These are phyloP conservation scores for Leucoraja ocellata DNA, from an alignment of 2,797 vertebrate species.

Conservation along the genomic window DNA sequence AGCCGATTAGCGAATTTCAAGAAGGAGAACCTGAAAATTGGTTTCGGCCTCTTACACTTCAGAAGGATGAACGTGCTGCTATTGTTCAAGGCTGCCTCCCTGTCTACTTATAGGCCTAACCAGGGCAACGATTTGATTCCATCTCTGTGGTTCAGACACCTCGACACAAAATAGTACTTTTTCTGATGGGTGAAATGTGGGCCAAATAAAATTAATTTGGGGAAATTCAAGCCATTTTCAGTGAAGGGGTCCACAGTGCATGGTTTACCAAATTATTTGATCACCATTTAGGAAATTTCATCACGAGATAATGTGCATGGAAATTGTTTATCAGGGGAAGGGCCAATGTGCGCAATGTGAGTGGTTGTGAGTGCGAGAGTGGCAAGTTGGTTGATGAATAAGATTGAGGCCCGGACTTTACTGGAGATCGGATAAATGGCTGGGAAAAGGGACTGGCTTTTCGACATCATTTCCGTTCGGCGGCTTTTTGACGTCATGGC, in stretches of 20 bases:
- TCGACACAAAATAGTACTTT: not conserved
- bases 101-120: not conserved
- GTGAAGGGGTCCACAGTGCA: not conserved
- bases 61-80: not conserved
- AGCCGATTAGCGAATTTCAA: not conserved
- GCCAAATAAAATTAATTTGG: conserved; percentile 9
- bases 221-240: conserved; percentile 8
- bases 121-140: not conserved
- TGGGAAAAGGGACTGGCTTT: too few relatives aligned
- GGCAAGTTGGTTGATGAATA: too few relatives aligned
- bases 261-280: not conserved
- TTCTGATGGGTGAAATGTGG: not conserved
- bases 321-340: too few relatives aligned
- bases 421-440: too few relatives aligned
- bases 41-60: not conserved
- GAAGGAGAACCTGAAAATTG: not conserved
- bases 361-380: too few relatives aligned
- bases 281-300: not conserved
- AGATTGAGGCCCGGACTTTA: too few relatives aligned
- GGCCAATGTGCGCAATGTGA: too few relatives aligned
- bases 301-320: not conserved
- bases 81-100: not conserved
- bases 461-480: too few relatives aligned
- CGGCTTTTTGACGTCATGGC: too few relatives aligned
- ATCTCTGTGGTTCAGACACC: not conserved